Base-by-base conservation (phyloP, 37 sponge, comb jelly and placozoan genomes). In the Geodia barretti region DNA sequence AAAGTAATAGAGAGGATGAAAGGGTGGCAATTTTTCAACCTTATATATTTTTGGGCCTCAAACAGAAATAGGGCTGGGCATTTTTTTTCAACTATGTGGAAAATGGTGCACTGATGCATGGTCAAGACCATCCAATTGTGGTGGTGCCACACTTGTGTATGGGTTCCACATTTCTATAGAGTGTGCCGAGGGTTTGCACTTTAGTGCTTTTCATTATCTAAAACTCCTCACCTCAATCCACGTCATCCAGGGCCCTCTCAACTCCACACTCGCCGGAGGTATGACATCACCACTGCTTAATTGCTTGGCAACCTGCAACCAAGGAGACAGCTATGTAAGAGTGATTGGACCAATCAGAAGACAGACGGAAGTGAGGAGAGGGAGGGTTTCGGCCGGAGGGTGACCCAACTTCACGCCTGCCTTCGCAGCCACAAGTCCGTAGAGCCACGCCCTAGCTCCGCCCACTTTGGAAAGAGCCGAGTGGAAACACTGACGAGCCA, bases 381-480 rank as follows among this genome's bases (percentile, higher is more conserved):
- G 34, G 30, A 88, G 34, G 19, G 31, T 78, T 4, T 41, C 34
- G 24, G 26, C 3, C 0, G 32, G 8, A 24, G 90, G 86, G 34
- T 4, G 39, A 1, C n/a, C 34, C n/a, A 76, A 73, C 41, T 90
- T 90, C 37, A 35, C 61, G 9, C 65, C 47, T 0, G 67, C 62
- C 78, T 90, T 90, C 4, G 81, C 86, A 75, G 84, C 68, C 82
- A 90, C 79, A 31, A 80, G 64, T 25, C 60, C 60, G 60, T 85
- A 90, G 8, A 81, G 30, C 90, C 90, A 90, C 4, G 89, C 83
- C 71, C 82, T 74, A 17, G 88, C 71, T 23, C 81, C 39, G 21
- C 81, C 86, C 41, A 70, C 77, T 39, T 84, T 60, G 4, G 31
- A 20, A 0, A 85, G 77, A 20, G 90, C 90, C 34, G 28, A 69